Evolutionary conservation across 2,888 invertebrate genomes (phyloP), one percentile per base, ranked within the genome.

Genomic region (Penaeus monodon): DNA sequence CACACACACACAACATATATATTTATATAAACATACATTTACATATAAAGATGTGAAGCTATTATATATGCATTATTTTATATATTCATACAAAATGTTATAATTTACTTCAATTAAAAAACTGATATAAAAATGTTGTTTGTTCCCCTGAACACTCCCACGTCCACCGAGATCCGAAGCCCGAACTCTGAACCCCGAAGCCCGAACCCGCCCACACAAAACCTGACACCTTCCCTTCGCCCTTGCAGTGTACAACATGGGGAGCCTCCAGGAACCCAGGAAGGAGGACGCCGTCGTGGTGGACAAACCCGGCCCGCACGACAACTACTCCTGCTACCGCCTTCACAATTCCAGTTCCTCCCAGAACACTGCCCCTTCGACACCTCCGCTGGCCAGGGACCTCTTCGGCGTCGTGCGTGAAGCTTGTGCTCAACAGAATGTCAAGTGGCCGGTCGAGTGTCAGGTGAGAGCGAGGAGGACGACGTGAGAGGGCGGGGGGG

Each of bases 361-460:
- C 10, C 24, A 66, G 22, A 33, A 65, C 38, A 29, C 80, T 14
- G 57, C 68, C 27, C 57, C 70, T 44, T 70, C 63, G 29, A 65
- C 80, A 10, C 81, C 84, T 1, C 81, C 81, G 6, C 81, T 44
- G 8, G 65, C 64, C 73, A 81, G 76, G 63, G 86, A 81, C 63
- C 87, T 89, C 64, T 89, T 86, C 77, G 83, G 85, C 38, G 86
- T 89, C 10, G 89, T 89, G 68, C 76, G 84, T 20, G 88, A 89
- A 57, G 88, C 88, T 49, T 88, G 88, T 81, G 89, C 89, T 64
- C 88, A 89, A 68, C 88, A 89, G 65, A 88, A 89, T 65, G 86
- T 89, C 38, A 89, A 89, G 76, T 90, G 90, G 90, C 90, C 90
- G 12, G 87, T 88, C 22, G 90, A 90, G 64, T 90, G 90, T 80